phyloP scores from a whole-genome alignment of 2,113 vertebrate species.

The Paramormyrops kingsleyae region DNA sequence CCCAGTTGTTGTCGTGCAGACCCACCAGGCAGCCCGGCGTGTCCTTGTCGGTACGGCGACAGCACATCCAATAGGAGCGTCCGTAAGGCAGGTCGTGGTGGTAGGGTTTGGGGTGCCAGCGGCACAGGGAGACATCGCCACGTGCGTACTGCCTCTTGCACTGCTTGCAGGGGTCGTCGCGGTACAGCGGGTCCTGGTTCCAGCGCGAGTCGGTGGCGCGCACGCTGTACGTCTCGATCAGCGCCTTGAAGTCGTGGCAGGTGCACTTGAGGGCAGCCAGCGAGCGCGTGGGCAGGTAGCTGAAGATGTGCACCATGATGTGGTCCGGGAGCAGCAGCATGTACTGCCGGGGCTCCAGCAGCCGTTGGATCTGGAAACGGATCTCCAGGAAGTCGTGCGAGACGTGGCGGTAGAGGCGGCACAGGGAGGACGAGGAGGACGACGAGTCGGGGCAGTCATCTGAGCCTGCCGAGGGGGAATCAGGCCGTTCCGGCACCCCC shows the following conservation, averaged over 20 bases:
- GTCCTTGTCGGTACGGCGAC: conserved; percentile 78
- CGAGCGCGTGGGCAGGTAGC: conserved; percentile 79
- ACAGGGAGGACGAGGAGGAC: conserved; percentile 62
- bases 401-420: conserved; percentile 87
- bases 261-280: conserved; percentile 90
- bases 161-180: conserved; percentile 95
- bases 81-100: conserved; percentile 98
- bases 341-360: conserved; percentile 89
- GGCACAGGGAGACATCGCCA: conserved; percentile 89
- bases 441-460: conserved; percentile 63
- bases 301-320: conserved; percentile 88
- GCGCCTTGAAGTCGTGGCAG: conserved; percentile 82
- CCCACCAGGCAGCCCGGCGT: conserved; percentile 85
- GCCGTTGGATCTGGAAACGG: conserved; percentile 88
- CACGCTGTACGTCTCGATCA: conserved; percentile 86
- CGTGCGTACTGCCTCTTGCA: conserved; percentile 81
- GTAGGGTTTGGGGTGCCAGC: conserved; percentile 98
- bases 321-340: conserved; percentile 91
- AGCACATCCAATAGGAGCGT: conserved; percentile 98
- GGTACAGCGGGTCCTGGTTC: conserved; percentile 86
- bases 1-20: conserved; percentile 95
- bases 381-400: conserved; percentile 94
- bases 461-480: conserved; percentile 41
- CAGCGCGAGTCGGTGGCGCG: conserved; percentile 82
- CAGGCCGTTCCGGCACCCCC: conserved; percentile 38